Conservation (phyloP, 2,797 vertebrate species). For the Capromys pilorides region DNA sequence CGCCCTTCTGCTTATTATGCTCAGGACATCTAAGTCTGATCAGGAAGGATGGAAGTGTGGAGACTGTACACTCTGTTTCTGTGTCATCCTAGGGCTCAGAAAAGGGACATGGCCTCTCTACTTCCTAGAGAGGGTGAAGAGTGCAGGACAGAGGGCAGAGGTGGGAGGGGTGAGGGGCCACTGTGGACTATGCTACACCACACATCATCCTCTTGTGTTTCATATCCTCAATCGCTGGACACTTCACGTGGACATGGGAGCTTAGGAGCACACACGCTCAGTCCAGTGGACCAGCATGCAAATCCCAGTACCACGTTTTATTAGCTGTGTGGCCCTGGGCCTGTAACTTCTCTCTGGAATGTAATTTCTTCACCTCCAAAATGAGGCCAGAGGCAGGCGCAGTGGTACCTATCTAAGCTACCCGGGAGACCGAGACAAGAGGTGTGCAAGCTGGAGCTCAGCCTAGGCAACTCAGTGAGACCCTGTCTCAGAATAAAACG, state of each 20-base stretch:
- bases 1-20: not conserved
- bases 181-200: not conserved
- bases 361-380: not conserved
- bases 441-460: not conserved
- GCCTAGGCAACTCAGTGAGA: not conserved
- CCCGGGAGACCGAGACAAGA: not conserved
- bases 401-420: not conserved
- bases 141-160: not conserved
- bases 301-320: not conserved
- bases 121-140: not conserved
- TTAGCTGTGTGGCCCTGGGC: not conserved
- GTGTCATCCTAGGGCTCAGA: not conserved
- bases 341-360: not conserved
- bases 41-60: not conserved
- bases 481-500: not conserved
- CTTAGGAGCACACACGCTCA: not conserved
- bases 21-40: not conserved
- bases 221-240: not conserved
- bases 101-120: not conserved
- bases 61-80: not conserved
- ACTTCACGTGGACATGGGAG: not conserved
- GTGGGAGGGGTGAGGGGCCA: not conserved
- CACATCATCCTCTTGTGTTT: not conserved
- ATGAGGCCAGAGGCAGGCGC: not conserved
- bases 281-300: not conserved